Evolutionary conservation across 2,888 invertebrate genomes (phyloP).

Genomic region (Ptychoptera albimana): DNA sequence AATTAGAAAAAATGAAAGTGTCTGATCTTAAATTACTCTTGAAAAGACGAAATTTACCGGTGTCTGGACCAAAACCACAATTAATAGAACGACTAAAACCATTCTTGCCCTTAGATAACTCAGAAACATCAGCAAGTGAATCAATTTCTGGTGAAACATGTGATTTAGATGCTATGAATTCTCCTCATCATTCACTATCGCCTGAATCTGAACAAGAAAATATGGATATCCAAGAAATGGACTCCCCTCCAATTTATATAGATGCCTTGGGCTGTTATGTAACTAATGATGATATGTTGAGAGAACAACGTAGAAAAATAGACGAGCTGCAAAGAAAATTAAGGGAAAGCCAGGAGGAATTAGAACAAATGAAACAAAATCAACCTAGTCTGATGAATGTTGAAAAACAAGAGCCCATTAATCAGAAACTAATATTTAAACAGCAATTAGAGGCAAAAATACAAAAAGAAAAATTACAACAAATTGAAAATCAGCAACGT

Average conservation of each 20-base stretch:
- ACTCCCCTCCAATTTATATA: constrained; percentile 17
- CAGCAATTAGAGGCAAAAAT: constrained; percentile 56
- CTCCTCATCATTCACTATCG: constrained; percentile 17
- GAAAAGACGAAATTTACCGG: constrained; percentile 83
- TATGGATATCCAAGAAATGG: constrained; percentile 29
- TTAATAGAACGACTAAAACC: constrained; percentile 80
- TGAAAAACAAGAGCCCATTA: constrained; percentile 17
- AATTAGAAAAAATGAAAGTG: constrained; percentile 91
- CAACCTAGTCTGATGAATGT: constrained; percentile 37
- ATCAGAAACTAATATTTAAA: constrained; percentile 38
- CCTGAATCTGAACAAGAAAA: constrained; percentile 24
- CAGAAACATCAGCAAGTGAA: constrained; percentile 34
- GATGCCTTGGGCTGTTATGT: constrained; percentile 22
- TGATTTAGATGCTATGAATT: constrained; percentile 17
- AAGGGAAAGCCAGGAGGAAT: constrained; percentile 59
- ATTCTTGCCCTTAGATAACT: constrained; percentile 35
- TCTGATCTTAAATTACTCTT: constrained; percentile 88
- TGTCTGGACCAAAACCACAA: constrained; percentile 92
- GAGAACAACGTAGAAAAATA: constrained; percentile 73
- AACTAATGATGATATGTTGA: constrained; percentile 54
- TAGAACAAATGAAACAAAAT: constrained; percentile 49
- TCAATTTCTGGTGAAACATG: constrained; percentile 24
- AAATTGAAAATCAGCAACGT: constrained; percentile 15
- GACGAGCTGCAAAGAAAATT: constrained; percentile 73
- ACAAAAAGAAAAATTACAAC: constrained; percentile 30